phyloP scores from a whole-genome alignment of 2,797 vertebrate species.

The Pangasius krempfi region DNA sequence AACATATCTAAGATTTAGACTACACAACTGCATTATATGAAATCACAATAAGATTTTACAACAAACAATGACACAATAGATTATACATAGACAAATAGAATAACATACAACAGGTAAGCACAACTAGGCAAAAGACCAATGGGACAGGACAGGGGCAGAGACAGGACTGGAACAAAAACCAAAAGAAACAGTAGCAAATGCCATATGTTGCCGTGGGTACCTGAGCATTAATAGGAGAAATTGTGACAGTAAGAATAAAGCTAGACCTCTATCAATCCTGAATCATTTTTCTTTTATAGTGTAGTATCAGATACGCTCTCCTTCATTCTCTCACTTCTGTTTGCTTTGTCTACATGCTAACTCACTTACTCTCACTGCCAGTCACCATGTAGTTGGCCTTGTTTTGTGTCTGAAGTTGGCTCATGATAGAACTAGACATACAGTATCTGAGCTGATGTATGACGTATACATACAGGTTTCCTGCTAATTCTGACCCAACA shows the following conservation, averaged over 20 bases:
- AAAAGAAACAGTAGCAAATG: background rate
- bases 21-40: background rate
- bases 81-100: background rate
- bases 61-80: background rate
- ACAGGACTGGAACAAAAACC: background rate
- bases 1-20: background rate
- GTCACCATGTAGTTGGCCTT: background rate
- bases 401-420: background rate
- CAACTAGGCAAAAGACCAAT: background rate
- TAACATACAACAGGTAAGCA: background rate
- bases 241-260: conserved; percentile 1
- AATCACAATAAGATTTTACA: background rate
- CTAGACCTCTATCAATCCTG: background rate
- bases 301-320: background rate
- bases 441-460: background rate
- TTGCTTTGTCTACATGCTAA: background rate
- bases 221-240: background rate
- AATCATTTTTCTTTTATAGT: conserved; percentile 2
- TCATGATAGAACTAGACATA: background rate
- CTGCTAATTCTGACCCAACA: background rate
- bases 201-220: background rate
- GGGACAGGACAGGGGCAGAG: background rate
- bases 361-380: background rate
- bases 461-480: background rate
- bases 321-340: background rate